Base-by-base conservation (phyloP, 2,888 invertebrate genomes). In the Nycteola revayana region DNA sequence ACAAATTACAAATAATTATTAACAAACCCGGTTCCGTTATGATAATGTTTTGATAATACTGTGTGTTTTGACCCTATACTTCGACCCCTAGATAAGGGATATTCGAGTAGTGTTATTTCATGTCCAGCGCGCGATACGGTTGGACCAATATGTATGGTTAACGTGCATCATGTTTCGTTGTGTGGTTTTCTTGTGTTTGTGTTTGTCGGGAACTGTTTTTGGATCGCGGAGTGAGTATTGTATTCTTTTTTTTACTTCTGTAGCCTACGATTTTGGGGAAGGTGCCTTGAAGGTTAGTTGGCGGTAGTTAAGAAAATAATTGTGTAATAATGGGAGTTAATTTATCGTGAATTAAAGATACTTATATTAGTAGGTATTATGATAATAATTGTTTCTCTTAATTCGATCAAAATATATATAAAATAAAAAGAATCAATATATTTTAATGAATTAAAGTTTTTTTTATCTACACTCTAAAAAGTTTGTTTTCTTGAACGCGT, bases 211-310 rank as follows among this genome's bases (percentile, higher is more conserved):
- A 51, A 66, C 68, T 14, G 76, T 62, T 22, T 62, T 68, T 21
- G 83, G 77, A 64, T 78, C 80, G 20, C 76, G 79, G 36, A 81
- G 87, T 87, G 65, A 71, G 86, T 80, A 62, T 48, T n/a, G n/a
- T n/a, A n/a, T n/a, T n/a, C n/a, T n/a, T n/a, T n/a, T n/a, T n/a
- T n/a, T n/a, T n/a, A n/a, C n/a, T n/a, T n/a, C n/a, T n/a, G n/a
- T n/a, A n/a, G n/a, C n/a, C n/a, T n/a, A n/a, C n/a, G n/a, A 31
- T 36, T 32, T 30, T 28, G 9, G 8, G n/a, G 5, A 26, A n/a
- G 0, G 3, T 23, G 3, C 2, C 1, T 18, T 2, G 1, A 5
- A 7, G 2, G 7, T 21, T 21, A 21, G n/a, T n/a, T 7, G 3
- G 2, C 7, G 7, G 21, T 5, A 2, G 4, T 21, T 21, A 2